phyloP scores from a whole-genome alignment of 2,113 vertebrate species.

The Abramis brama region DNA sequence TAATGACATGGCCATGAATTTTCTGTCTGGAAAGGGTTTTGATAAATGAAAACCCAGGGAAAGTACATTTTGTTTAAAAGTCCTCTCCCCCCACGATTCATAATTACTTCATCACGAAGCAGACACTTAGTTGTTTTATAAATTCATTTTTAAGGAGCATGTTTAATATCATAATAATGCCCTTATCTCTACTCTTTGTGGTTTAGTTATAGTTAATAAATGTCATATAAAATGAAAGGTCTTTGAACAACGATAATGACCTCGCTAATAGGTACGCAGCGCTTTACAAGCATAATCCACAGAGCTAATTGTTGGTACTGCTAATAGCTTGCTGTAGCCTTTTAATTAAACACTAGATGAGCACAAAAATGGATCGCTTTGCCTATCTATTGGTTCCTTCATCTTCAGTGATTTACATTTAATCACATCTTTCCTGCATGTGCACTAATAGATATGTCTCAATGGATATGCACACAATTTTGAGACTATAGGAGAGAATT shows the following conservation, averaged over 20 bases:
- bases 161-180: slow-evolving; percentile 33
- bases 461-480: background rate
- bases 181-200: background rate
- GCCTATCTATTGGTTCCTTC: background rate
- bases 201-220: slow-evolving; percentile 9
- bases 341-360: slow-evolving; percentile 4
- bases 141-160: slow-evolving; percentile 29
- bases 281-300: slow-evolving; percentile 5
- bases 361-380: background rate
- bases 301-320: background rate
- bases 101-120: background rate
- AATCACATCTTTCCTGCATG: background rate
- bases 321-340: background rate
- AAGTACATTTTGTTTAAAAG: background rate
- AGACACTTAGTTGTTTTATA: slow-evolving; percentile 9
- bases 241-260: slow-evolving; percentile 36
- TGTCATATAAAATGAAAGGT: slow-evolving; percentile 10
- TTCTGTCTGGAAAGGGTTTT: background rate
- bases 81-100: background rate
- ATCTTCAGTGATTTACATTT: background rate
- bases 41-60: background rate
- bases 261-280: slow-evolving; percentile 25
- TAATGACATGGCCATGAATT: background rate
- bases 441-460: background rate
- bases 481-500: background rate